A percentile compares a stretch with the other conserved stretches of the same genome.
Evolutionary conservation across 2,113 vertebrate genomes (phyloP).

Genomic region (Tympanuchus pallidicinctus): DNA sequence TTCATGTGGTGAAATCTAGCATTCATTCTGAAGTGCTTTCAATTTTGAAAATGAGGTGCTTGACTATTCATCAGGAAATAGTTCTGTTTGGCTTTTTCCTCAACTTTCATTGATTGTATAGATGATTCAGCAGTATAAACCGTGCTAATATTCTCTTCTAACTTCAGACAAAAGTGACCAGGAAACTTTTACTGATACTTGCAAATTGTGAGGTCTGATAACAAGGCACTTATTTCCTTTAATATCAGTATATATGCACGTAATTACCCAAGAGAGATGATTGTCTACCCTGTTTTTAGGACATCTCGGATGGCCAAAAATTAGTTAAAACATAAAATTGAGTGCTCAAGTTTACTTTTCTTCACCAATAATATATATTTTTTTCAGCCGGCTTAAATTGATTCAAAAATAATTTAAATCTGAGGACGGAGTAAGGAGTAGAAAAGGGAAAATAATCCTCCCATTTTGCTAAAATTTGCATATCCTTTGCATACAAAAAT

Average conservation of each 20-base stretch:
- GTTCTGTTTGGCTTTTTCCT: not conserved
- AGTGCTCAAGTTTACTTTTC: not conserved
- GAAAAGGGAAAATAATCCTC: not conserved
- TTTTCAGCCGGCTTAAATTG: not conserved
- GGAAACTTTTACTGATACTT: not conserved
- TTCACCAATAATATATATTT: not conserved
- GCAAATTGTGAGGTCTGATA: not conserved
- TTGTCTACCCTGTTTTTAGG: not conserved
- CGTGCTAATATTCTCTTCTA: not conserved
- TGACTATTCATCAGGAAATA: not conserved
- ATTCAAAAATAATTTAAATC: not conserved
- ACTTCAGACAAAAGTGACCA: not conserved
- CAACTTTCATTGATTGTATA: not conserved
- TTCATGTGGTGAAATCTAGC: not conserved
- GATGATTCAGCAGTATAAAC: not conserved
- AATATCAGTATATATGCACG: not conserved
- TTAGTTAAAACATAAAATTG: not conserved
- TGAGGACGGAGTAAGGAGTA: not conserved
- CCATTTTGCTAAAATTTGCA: not conserved
- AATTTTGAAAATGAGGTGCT: not conserved
- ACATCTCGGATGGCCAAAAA: rapidly evolving
- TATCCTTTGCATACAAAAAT: not conserved
- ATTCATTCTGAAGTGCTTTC: not conserved
- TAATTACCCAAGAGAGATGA: not conserved
- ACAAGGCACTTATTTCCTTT: not conserved